A percentile compares a stretch with the other conserved stretches of the same genome.
These are phyloP conservation scores for Ernsta delagoae DNA, from an alignment of 2,888 invertebrate genomes.

Conservation along the genomic window DNA sequence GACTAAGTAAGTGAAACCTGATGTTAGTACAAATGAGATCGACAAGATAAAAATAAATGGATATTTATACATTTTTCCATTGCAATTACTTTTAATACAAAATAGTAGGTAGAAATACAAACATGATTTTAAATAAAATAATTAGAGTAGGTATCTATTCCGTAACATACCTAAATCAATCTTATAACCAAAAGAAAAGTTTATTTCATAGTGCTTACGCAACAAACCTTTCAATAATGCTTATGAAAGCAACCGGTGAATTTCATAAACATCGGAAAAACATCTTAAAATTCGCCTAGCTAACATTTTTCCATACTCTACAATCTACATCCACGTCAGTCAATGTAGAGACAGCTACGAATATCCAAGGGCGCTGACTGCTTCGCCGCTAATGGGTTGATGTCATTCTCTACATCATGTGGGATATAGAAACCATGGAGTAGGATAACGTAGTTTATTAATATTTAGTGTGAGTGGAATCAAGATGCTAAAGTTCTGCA, in stretches of 20 bases:
- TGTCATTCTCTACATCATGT: conserved; percentile 67
- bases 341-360: conserved; percentile 19
- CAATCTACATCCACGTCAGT: conserved; percentile 34
- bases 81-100: too few relatives aligned
- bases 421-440: conserved; percentile 53
- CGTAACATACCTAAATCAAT: too few relatives aligned
- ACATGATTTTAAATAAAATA: too few relatives aligned
- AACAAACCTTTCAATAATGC: conserved; percentile 10
- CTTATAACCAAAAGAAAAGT: too few relatives aligned
- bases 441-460: conserved; percentile 13
- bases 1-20: too few relatives aligned
- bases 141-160: too few relatives aligned
- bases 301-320: conserved; percentile 23
- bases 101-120: too few relatives aligned
- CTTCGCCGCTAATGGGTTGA: conserved; percentile 76
- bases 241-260: conserved; percentile 6
- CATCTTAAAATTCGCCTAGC: conserved; percentile 6
- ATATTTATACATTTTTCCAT: too few relatives aligned
- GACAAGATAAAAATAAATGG: too few relatives aligned
- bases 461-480: background rate
- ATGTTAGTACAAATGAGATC: too few relatives aligned
- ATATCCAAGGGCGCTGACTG: conserved; percentile 55
- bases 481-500: too few relatives aligned
- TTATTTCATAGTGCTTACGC: background rate
- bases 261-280: conserved; percentile 10